Evolutionary conservation across 2,113 vertebrate species (phyloP), one percentile per base, ranked within the genome.

Genomic region (Talpa occidentalis): DNA sequence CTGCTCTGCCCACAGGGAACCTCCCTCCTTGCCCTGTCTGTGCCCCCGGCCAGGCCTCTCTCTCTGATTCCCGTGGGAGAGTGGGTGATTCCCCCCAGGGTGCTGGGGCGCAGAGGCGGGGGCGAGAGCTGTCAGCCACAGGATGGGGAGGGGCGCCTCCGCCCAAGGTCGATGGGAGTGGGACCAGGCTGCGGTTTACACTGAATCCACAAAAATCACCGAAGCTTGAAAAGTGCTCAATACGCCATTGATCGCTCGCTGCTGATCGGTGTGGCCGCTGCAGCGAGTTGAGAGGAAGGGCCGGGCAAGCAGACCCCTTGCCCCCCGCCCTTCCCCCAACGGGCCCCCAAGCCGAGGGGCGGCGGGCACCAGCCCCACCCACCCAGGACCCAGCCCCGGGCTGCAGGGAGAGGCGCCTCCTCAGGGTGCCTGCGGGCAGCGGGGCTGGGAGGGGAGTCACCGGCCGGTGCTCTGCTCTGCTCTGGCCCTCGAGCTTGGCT

Each of bases 211-310:
- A 98, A 95, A 98, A 98, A 88, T 98, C 98, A 93, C 42, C 95
- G 42, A 98, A 97, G 98, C 98, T 97, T 98, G 98, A 98, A 95
- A 90, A 98, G 98, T 97, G 98, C 96, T 99, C 98, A 95, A 98
- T 98, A 98, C 37, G 35, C 94, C 98, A 98, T 98, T 95, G 98
- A 99, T 98, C 97, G 96, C 62, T 70, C 85, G 44, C 97, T 95
- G 97, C 98, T 83, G 97, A 98, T 95, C 94, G 85, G 97, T 97
- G 93, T 97, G 93, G 97, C 97, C 86, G 97, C 98, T 72, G 93
- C 97, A 90, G 96, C 17, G n/a, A 96, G 89, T 83, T 87, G 93
- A 95, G 96, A 64, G 66, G 64, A 42, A 59, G 56, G 69, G 64
- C 60, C 4, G 35, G 69, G 60, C 54, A 6, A 56, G 54, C 54